phyloP scores from a whole-genome alignment of 2,888 invertebrate genomes.

The Cotesia congregata region DNA sequence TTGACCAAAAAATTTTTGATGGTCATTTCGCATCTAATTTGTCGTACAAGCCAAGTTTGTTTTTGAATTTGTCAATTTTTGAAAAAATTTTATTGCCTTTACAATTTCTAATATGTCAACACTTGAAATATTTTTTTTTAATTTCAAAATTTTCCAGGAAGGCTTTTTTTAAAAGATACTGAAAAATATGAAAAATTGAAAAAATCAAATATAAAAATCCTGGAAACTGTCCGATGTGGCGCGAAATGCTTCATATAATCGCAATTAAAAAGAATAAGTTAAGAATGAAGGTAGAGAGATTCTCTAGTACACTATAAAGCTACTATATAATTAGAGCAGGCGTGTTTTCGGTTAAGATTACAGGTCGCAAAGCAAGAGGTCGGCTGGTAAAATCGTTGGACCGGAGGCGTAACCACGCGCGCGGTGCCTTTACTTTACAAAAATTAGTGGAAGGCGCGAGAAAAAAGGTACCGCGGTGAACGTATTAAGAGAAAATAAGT shows the following conservation, averaged over 20 bases:
- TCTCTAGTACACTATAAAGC: constrained; percentile 45
- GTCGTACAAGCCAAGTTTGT: too few relatives aligned
- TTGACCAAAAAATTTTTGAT: too few relatives aligned
- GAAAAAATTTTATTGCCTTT: too few relatives aligned
- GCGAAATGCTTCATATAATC: background rate
- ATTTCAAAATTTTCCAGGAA: too few relatives aligned
- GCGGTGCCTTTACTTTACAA: constrained; percentile 36
- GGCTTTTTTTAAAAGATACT: too few relatives aligned
- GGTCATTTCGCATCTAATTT: too few relatives aligned
- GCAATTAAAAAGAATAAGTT: constrained; percentile 8
- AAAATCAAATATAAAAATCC: too few relatives aligned
- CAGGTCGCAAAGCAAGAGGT: constrained; percentile 43
- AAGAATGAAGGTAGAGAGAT: constrained; percentile 11
- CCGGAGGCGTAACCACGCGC: constrained; percentile 37
- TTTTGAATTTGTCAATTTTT: too few relatives aligned
- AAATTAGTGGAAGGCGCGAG: constrained; percentile 33
- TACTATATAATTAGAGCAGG: constrained; percentile 66
- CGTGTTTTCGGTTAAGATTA: constrained; percentile 47
- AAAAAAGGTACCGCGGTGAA: constrained; percentile 12
- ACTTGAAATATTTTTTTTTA: too few relatives aligned
- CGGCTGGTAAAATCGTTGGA: constrained; percentile 31
- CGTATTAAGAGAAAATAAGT: constrained; percentile 5
- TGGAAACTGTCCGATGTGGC: too few relatives aligned
- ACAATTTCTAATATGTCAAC: too few relatives aligned
- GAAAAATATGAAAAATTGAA: too few relatives aligned